Evolutionary conservation across 2,113 vertebrate genomes (phyloP).

Genomic region (Motacilla tschutschensis): DNA sequence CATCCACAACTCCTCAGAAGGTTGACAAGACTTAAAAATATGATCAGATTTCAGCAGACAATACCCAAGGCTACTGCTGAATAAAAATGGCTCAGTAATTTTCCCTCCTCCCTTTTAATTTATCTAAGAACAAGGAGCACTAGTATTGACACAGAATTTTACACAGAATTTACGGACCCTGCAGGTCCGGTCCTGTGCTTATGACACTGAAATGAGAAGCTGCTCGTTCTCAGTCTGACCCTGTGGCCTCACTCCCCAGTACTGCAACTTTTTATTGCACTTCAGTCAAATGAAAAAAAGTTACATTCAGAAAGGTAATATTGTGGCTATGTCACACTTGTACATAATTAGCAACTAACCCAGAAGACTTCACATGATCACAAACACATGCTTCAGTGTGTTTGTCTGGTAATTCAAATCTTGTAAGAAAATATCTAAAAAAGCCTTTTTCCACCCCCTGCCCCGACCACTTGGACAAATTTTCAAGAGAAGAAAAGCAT

Average conservation of each 20-base stretch:
- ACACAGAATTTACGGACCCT: neutral
- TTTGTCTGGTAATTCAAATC: neutral
- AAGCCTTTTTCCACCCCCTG: rapidly evolving
- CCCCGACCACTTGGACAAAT: neutral
- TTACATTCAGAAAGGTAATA: neutral
- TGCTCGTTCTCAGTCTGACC: neutral
- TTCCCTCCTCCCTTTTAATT: neutral
- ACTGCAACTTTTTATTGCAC: neutral
- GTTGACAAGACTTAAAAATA: rapidly evolving
- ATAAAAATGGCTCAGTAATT: neutral
- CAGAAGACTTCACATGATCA: neutral
- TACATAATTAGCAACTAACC: neutral
- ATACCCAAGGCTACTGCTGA: neutral
- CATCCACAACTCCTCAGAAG: neutral
- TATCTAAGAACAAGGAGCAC: neutral
- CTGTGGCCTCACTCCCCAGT: neutral
- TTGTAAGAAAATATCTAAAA: neutral
- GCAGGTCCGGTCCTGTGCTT: neutral
- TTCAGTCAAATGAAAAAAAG: neutral
- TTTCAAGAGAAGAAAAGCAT: neutral
- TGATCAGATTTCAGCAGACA: neutral
- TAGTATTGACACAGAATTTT: neutral
- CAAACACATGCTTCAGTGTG: neutral
- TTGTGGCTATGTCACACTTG: neutral
- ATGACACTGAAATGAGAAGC: neutral